These are phyloP conservation scores for Seriola aureovittata DNA, from an alignment of 2,113 vertebrate genomes.

Conservation along the genomic window DNA sequence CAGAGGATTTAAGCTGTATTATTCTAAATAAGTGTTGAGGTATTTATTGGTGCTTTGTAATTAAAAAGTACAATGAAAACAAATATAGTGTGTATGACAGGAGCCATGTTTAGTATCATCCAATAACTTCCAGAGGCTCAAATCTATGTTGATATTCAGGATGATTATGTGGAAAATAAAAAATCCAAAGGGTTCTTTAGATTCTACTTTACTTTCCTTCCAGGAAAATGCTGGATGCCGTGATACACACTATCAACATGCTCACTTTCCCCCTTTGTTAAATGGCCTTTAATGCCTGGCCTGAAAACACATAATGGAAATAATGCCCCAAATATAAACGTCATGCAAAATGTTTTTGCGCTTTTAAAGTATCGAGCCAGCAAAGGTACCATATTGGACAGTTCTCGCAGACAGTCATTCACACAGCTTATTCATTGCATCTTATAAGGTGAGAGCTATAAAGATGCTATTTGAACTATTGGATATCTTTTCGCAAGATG, in stretches of 20 bases:
- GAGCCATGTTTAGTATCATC: not conserved
- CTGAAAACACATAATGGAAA: not conserved
- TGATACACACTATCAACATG: not conserved
- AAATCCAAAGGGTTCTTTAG: not conserved
- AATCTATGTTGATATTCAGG: not conserved
- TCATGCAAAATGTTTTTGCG: not conserved
- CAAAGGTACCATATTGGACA: not conserved
- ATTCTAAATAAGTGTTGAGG: not conserved
- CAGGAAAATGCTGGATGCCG: not conserved
- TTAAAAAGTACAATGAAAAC: not conserved
- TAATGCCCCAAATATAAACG: not conserved
- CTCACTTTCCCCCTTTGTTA: not conserved
- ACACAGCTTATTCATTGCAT: constrained; percentile 6
- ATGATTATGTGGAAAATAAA: not conserved
- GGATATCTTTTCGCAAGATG: not conserved
- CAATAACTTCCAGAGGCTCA: not conserved
- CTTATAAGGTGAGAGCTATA: not conserved
- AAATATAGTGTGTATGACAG: too few species aligned
- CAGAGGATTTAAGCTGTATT: not conserved
- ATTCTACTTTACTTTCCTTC: not conserved
- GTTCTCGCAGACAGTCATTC: not conserved
- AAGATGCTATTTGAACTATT: not conserved
- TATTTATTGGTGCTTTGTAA: not conserved
- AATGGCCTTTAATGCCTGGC: not conserved
- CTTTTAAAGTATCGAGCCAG: not conserved